A percentile compares a stretch with the other conserved stretches of the same genome.
Evolutionary conservation across 1,140 invertebrate species (phyloP).

Genomic region (Microplitis mediator): DNA sequence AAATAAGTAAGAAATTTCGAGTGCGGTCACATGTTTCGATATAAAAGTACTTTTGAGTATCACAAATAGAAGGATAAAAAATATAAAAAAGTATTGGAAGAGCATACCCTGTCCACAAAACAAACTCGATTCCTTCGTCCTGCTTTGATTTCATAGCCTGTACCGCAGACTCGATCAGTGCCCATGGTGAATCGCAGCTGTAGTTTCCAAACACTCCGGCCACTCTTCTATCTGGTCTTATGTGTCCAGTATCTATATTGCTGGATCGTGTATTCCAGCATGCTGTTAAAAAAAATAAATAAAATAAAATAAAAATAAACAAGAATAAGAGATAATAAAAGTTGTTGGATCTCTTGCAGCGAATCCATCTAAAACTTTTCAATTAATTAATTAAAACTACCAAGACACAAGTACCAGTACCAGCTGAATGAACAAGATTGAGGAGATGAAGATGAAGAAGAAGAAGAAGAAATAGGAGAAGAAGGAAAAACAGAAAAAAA

Average conservation of each 20-base stretch:
- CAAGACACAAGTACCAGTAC: background rate
- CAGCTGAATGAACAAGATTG: too few relatives aligned
- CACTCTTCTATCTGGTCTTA: constrained; percentile 54
- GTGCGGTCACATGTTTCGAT: too few relatives aligned
- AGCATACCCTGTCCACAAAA: constrained; percentile 87
- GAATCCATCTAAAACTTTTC: too few relatives aligned
- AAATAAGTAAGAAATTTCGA: too few relatives aligned
- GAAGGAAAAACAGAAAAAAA: too few relatives aligned
- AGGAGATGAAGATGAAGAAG: too few relatives aligned
- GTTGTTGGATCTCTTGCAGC: too few relatives aligned
- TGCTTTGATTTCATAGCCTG: constrained; percentile 79
- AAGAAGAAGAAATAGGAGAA: too few relatives aligned
- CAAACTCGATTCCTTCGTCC: constrained; percentile 86
- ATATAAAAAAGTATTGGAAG: background rate
- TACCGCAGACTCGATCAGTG: constrained; percentile 82
- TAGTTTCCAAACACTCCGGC: constrained; percentile 80
- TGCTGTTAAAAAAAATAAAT: constrained; percentile 38
- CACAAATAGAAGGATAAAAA: background rate
- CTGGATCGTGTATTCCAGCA: constrained; percentile 58
- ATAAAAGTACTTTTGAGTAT: too few relatives aligned
- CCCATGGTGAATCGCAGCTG: constrained; percentile 85
- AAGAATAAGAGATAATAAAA: too few relatives aligned
- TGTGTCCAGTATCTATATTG: constrained; percentile 44
- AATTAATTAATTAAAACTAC: background rate
- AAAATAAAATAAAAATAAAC: background rate